Conservation (phyloP, 1,140 invertebrate species). For the Drusus annulatus region DNA sequence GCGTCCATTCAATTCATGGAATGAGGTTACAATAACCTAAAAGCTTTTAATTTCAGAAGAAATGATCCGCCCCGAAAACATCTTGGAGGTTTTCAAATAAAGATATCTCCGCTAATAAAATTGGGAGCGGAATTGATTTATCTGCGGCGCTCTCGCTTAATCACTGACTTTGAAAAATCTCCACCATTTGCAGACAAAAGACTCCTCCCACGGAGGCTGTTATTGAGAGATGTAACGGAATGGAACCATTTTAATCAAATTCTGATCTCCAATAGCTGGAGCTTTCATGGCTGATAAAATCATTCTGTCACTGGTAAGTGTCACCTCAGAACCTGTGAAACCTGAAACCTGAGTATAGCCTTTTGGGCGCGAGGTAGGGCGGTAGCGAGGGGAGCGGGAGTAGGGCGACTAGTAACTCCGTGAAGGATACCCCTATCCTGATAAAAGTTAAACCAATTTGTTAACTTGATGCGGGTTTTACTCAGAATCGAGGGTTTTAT, state of each 20-base stretch:
- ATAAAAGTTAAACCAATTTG: conserved; percentile 18
- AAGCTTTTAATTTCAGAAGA: too few relatives aligned
- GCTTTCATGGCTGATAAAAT: conserved; percentile 32
- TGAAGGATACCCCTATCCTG: neutral
- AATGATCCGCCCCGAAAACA: neutral
- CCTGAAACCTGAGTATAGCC: neutral
- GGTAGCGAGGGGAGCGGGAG: too few relatives aligned
- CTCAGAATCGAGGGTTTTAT: neutral
- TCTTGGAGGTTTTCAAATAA: conserved; percentile 18
- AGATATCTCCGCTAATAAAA: conserved; percentile 9
- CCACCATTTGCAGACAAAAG: conserved; percentile 25
- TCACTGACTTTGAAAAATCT: conserved; percentile 21
- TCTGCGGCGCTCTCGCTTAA: conserved; percentile 15
- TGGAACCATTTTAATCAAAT: conserved; percentile 30
- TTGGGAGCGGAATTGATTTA: conserved; percentile 18
- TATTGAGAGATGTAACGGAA: conserved; percentile 31
- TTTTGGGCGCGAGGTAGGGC: neutral
- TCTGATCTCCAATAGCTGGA: conserved; percentile 26
- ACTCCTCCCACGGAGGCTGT: conserved; percentile 1
- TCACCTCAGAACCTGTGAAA: conserved; percentile 11
- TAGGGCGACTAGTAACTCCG: neutral
- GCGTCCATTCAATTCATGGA: too few relatives aligned
- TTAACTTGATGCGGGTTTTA: conserved; percentile 14
- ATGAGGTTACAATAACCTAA: too few relatives aligned
- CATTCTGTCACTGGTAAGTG: conserved; percentile 12